Base-by-base conservation (phyloP, 2,888 invertebrate genomes). In the Galerucella calmariensis region DNA sequence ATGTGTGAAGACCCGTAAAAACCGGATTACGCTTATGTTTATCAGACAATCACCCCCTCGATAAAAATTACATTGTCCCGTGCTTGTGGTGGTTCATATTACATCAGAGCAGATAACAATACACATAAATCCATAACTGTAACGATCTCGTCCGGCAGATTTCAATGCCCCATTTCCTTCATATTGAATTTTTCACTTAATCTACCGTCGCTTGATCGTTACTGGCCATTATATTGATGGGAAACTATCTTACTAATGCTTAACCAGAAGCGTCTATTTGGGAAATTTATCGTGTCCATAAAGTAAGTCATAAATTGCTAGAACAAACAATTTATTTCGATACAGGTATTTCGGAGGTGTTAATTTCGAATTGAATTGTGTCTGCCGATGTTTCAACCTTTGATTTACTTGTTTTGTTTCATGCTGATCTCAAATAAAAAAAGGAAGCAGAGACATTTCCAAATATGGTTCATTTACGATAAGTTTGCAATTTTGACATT, bases 71-170 rank as follows among this genome's bases (percentile, higher is more conserved):
- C 79, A 82, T 82, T 83, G 82, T 82, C 78, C 78, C 72, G 67
- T 66, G 44, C n/a, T 65, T 2, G 63, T 20, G 63, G 12, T 2
- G 16, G 63, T 46, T 46, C 41, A 20, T 11, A 46, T 65, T 48
- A 46, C 59, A 72, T 67, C 3, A 24, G 46, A 51, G 16, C 12
- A 77, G 83, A 83, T 84, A 84, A 83, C 83, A 83, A 83, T 80
- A 80, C 76, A 79, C 80, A 84, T 85, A 85, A 85, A 85, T 85
- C 83, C 80, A 83, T 84, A 84, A 84, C 82, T 82, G 81, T 83
- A 84, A 84, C 84, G 83, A 84, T 81, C 82, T 82, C 82, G 82
- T 83, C 83, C 83, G 83, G 82, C 83, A 82, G 82, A 80, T 82
- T 82, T 82, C 80, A 82, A 81, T 82, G 81, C 81, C 77, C 78